Base-by-base conservation (phyloP, 1,140 invertebrate species). In the Melanaphis sacchari region DNA sequence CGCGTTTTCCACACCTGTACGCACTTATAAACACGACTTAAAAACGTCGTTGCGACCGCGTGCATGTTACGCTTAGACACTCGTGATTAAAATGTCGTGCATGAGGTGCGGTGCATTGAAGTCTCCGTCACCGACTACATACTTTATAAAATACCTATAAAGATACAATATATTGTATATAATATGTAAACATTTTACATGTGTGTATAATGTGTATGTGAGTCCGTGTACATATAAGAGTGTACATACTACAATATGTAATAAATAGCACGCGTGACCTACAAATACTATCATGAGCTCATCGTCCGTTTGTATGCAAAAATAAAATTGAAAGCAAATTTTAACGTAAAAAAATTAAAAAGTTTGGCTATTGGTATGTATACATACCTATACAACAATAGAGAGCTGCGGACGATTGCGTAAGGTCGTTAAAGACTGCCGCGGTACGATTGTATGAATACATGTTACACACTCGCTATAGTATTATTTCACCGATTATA, bases 41-140 rank as follows among this genome's bases (percentile, higher is more conserved):
- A 76, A n/a, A 76, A 18, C 31, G 59, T 76, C 59, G 31, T 76
- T 76, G 52, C 22, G 87, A 41, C 36, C 18, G 9, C 59, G 90
- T 81, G 90, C 90, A 81, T 91, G 90, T 91, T 91, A 36, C 41
- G 90, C 90, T 91, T 91, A 36, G 59, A 43, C 59, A 52, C 87
- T 88, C 87, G 87, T 36, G 87, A 22, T 88, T 52, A 24, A 88
- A 88, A 88, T n/a, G 87, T 88, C 49, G 49, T 52, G 87, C 87
- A 49, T 88, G 87, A 88, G 1, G n/a, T 46, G 43, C 41, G 22
- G 22, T 84, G 38, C 38, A n/a, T 76, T 15, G n/a, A 76, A 76
- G 59, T 76, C 59, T 76, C 59, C 24, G 59, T 15, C 31, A n/a
- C 59, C 4, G 3, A 24, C 82, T 41, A 40, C 8, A 26, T 40